Evolutionary conservation across 37 sponge, comb jelly and placozoan genomes (phyloP).

Genomic region (Bolinopsis microptera): DNA sequence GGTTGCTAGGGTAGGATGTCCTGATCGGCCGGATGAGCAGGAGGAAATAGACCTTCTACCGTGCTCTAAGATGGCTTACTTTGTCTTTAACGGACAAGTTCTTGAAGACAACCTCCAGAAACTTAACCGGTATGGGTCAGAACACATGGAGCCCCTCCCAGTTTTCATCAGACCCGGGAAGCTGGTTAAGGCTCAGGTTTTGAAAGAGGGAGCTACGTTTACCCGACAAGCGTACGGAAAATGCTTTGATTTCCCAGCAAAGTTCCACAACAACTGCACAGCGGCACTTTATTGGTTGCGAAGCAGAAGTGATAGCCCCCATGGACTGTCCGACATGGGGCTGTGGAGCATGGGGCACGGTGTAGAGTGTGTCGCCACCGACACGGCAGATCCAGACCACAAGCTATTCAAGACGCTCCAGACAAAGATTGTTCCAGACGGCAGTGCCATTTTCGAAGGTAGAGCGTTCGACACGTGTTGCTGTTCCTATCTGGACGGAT

Average conservation of each 20-base stretch:
- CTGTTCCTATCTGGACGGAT: background rate
- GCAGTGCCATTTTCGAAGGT: background rate
- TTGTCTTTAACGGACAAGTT: conserved; percentile 14
- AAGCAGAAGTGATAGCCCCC: background rate
- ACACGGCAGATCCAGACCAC: background rate
- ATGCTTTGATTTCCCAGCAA: conserved; percentile 25
- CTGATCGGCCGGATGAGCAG: background rate
- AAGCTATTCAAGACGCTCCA: background rate
- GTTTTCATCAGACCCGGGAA: background rate
- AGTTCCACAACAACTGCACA: background rate
- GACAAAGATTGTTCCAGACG: background rate
- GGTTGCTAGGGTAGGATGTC: background rate
- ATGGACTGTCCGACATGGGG: background rate
- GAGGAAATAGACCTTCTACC: background rate
- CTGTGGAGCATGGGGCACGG: background rate
- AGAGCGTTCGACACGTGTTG: background rate
- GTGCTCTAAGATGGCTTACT: background rate
- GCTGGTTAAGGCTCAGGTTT: background rate
- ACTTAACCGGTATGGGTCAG: background rate
- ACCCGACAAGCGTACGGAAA: background rate
- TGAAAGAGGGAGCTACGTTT: background rate
- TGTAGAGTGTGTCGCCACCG: background rate
- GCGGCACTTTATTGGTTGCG: background rate
- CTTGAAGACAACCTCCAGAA: background rate
- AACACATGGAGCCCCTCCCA: background rate